These are phyloP conservation scores for Eucidaris tribuloides DNA, from an alignment of 35 echinoderm and acorn worm species.

Conservation along the genomic window DNA sequence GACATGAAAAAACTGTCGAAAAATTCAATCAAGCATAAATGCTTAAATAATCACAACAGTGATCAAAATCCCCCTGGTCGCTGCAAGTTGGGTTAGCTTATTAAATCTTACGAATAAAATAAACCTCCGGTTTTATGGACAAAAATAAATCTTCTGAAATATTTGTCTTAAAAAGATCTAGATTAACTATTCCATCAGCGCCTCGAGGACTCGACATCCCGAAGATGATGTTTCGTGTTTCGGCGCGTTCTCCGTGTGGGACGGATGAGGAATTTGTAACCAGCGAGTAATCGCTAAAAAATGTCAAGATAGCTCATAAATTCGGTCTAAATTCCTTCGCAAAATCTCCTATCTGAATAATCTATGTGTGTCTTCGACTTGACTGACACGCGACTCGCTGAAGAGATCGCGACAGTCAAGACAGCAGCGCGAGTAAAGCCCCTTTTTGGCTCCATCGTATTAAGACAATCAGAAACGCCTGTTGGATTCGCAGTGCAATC, in stretches of 20 bases:
- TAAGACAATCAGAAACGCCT: neutral
- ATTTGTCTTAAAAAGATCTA: constrained; percentile 7
- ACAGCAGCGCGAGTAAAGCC: neutral
- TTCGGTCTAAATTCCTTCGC: neutral
- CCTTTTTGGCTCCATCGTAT: neutral
- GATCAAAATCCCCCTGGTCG: no score
- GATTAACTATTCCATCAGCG: constrained; percentile 17
- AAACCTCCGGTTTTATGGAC: neutral
- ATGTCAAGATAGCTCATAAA: neutral
- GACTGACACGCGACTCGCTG: neutral
- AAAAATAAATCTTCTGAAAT: constrained; percentile 22
- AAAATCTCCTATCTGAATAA: constrained; percentile 4
- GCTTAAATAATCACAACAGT: no score
- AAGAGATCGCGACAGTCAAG: neutral
- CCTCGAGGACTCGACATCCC: neutral
- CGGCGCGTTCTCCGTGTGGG: neutral
- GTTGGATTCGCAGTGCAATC: constrained; percentile 26
- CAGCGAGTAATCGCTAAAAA: neutral
- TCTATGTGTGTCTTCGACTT: neutral
- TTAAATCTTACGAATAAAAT: neutral
- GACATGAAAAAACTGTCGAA: no score
- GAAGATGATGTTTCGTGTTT: neutral
- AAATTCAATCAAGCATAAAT: no score
- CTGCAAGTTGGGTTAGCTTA: neutral
- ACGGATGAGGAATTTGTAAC: constrained; percentile 21